Percentiles rank a stretch among this genome's conserved stretches.
Evolutionary conservation across 2,113 vertebrate genomes (phyloP).

Genomic region (Corythaixoides concolor): DNA sequence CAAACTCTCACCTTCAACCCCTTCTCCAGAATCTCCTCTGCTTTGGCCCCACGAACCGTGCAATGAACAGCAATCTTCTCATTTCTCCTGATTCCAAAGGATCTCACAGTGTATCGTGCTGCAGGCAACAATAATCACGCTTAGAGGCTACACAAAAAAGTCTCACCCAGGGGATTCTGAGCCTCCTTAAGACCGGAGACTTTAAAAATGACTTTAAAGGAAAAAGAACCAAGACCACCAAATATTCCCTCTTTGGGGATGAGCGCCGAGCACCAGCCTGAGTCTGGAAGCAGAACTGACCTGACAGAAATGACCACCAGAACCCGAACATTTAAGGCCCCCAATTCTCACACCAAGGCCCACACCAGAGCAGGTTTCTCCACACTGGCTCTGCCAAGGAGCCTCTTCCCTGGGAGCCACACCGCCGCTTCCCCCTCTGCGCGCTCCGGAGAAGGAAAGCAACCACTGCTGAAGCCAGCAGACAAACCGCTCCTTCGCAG

Average conservation of each 20-base stretch:
- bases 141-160: accelerated
- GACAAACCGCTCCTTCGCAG: too few species aligned
- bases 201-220: accelerated
- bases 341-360: accelerated
- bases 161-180: accelerated
- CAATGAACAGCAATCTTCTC: slow-evolving; percentile 99
- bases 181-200: accelerated
- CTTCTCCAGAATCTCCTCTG: slow-evolving; percentile 97
- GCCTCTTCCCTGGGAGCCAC: accelerated
- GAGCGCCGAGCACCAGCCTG: accelerated
- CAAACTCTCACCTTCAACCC: slow-evolving; percentile 83
- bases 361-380: accelerated
- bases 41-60: slow-evolving; percentile 96
- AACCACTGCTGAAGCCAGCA: too few species aligned
- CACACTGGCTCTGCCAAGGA: accelerated
- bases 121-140: not conserved
- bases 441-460: too few species aligned
- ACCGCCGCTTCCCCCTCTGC: too few species aligned
- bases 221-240: not conserved
- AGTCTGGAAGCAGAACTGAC: not conserved
- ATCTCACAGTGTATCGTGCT: slow-evolving; percentile 96
- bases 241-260: accelerated
- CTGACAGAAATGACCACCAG: accelerated
- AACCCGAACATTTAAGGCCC: accelerated
- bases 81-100: slow-evolving; percentile 96